Conservation (phyloP, 2,888 invertebrate species). For the Ceraclea dissimilis region DNA sequence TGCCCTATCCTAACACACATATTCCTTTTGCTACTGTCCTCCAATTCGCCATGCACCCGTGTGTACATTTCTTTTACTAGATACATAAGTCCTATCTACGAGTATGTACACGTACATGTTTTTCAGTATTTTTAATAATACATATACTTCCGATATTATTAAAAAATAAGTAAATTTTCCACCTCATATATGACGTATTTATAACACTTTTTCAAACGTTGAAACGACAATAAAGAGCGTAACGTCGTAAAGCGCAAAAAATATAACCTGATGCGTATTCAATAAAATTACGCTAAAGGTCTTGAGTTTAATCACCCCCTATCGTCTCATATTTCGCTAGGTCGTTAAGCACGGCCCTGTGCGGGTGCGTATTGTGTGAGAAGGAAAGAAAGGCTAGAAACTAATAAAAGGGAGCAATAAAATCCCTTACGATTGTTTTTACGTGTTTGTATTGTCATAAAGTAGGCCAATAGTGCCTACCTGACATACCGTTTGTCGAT, state of each 20-base stretch:
- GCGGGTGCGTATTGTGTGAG: conserved; percentile 4
- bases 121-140: too few species aligned
- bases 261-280: neutral
- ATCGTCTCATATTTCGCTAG: neutral
- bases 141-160: too few species aligned
- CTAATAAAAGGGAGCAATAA: conserved; percentile 22
- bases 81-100: too few species aligned
- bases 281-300: neutral
- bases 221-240: too few species aligned
- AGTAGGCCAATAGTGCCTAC: conserved; percentile 17
- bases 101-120: too few species aligned
- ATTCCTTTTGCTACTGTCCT: too few species aligned
- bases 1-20: too few species aligned
- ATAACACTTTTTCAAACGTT: too few species aligned
- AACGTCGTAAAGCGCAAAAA: neutral
- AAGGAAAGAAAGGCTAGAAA: conserved; percentile 12
- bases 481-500: conserved; percentile 6
- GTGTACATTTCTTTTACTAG: too few species aligned
- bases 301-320: neutral
- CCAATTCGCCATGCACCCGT: too few species aligned
- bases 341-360: neutral
- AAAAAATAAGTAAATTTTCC: too few species aligned
- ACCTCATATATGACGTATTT: too few species aligned
- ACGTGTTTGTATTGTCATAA: conserved; percentile 27
- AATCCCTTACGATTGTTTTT: conserved; percentile 26